Evolutionary conservation across 2,888 invertebrate species (phyloP).

Genomic region (Merodon equestris): DNA sequence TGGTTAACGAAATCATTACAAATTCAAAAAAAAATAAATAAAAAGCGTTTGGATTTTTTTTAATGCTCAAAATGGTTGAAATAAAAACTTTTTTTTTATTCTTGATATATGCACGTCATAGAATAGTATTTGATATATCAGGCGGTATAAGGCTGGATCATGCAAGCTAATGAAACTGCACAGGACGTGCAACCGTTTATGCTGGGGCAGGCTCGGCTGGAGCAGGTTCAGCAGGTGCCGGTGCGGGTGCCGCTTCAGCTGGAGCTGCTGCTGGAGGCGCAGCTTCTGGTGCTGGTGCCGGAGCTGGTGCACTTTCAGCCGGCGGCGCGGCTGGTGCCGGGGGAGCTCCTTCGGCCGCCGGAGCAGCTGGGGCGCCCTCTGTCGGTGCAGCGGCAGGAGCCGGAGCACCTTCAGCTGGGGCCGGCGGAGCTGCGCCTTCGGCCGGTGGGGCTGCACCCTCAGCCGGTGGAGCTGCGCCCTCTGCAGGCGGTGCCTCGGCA

Average conservation of each 20-base stretch:
- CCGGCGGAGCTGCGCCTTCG: constrained; percentile 74
- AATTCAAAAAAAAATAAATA: constrained; percentile 34
- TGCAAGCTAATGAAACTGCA: constrained; percentile 57
- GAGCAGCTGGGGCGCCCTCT: constrained; percentile 70
- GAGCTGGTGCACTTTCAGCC: constrained; percentile 70
- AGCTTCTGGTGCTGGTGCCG: constrained; percentile 67
- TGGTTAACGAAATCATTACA: constrained; percentile 36
- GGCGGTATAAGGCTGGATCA: constrained; percentile 41
- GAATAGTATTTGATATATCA: constrained; percentile 35
- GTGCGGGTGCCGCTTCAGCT: constrained; percentile 65
- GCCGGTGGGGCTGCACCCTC: constrained; percentile 74
- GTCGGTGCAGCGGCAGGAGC: constrained; percentile 71
- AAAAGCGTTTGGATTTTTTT: constrained; percentile 36
- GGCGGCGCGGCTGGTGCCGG: constrained; percentile 69
- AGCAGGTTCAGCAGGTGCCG: constrained; percentile 57
- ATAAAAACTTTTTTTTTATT: constrained; percentile 65
- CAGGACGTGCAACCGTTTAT: constrained; percentile 49
- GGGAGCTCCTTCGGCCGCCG: constrained; percentile 69
- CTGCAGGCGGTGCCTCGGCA: constrained; percentile 71
- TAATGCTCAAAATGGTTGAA: constrained; percentile 58
- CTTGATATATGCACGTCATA: constrained; percentile 42
- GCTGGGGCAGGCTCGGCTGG: constrained; percentile 69
- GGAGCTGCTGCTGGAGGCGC: constrained; percentile 66
- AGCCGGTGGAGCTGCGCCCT: constrained; percentile 73
- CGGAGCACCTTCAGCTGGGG: constrained; percentile 72